A percentile compares a stretch with the other conserved stretches of the same genome.
phyloP scores from a whole-genome alignment of 2,797 vertebrate species.

The Paguma larvata region DNA sequence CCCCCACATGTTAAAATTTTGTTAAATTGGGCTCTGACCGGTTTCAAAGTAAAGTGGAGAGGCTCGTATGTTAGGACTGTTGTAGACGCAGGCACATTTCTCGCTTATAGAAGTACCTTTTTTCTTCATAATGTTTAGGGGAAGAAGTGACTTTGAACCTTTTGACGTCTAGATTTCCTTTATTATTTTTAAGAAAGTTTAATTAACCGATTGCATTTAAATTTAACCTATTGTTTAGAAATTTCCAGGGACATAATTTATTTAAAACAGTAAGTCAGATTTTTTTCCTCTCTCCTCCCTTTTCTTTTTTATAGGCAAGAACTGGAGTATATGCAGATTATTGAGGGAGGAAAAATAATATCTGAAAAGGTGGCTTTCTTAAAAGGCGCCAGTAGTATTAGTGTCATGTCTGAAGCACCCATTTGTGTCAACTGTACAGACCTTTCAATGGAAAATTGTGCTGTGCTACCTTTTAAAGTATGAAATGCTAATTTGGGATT shows the following conservation, averaged over 20 bases:
- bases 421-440: constrained; percentile 95
- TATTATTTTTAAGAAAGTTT: constrained; percentile 77
- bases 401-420: constrained; percentile 95
- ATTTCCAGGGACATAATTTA: constrained; percentile 85
- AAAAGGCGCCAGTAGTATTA: constrained; percentile 94
- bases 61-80: background rate
- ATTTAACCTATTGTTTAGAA: constrained; percentile 82
- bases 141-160: constrained; percentile 81
- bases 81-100: constrained; percentile 18
- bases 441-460: constrained; percentile 97
- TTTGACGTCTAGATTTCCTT: constrained; percentile 68
- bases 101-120: constrained; percentile 17
- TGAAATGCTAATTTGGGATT: constrained; percentile 98
- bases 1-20: constrained; percentile 55
- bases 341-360: constrained; percentile 88
- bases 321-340: constrained; percentile 89
- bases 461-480: constrained; percentile 97
- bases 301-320: constrained; percentile 84
- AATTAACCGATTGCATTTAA: constrained; percentile 57
- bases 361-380: constrained; percentile 91
- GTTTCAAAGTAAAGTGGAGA: background rate
- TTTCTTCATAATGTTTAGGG: constrained; percentile 57
- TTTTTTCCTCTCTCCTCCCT: constrained; percentile 72
- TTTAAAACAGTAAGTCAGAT: constrained; percentile 81
- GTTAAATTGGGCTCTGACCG: constrained; percentile 70